Evolutionary conservation across 2,888 invertebrate species (phyloP).

Genomic region (Nomada lathburiana): DNA sequence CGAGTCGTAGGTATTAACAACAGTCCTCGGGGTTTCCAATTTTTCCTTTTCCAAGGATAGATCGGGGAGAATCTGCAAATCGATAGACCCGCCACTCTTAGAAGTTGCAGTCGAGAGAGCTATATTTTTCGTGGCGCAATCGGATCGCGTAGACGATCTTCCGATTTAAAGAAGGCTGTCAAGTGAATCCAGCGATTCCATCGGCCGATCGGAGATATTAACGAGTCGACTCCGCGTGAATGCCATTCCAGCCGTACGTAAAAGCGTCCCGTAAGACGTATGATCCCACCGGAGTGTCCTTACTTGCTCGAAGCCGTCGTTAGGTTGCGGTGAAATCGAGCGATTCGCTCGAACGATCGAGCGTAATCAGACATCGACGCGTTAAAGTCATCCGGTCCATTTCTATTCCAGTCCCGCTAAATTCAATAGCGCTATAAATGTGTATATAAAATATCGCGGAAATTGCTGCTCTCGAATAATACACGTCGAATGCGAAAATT

Average conservation of each 20-base stretch:
- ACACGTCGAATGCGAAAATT: not conserved
- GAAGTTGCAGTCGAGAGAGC: not conserved
- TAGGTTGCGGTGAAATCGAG: not conserved
- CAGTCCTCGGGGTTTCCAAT: not conserved
- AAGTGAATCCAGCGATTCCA: not conserved
- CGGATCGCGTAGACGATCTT: not conserved
- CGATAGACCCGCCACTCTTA: not conserved
- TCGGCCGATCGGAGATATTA: not conserved
- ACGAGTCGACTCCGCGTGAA: not conserved
- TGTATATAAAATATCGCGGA: no score
- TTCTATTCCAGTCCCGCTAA: no score
- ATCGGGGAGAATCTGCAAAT: not conserved
- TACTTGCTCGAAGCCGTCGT: not conserved
- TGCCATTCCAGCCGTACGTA: not conserved
- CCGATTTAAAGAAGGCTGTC: not conserved
- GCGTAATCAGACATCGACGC: not conserved
- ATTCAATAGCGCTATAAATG: no score
- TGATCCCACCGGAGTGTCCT: not conserved
- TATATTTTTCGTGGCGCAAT: conserved; percentile 2
- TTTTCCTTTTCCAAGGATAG: not conserved
- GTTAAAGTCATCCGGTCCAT: not conserved
- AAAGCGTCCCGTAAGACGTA: conserved; percentile 1
- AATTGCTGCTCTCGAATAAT: no score
- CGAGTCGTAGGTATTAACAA: not conserved
- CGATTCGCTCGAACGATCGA: conserved; percentile 2